Conservation (phyloP, 1,140 invertebrate species). For the Paramacrobiotus metropolitanus region DNA sequence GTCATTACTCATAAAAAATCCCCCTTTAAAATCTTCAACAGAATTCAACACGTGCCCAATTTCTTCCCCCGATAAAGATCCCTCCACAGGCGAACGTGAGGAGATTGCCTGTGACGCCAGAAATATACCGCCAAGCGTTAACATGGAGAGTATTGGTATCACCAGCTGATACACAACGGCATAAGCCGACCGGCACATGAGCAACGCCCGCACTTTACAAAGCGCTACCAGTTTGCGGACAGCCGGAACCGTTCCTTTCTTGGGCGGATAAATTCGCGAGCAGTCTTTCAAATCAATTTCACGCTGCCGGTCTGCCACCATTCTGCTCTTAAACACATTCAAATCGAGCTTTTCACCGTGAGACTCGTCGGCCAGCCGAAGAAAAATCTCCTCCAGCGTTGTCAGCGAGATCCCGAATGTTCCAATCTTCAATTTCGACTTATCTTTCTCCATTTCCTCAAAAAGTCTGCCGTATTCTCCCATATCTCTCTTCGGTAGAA, state of each 20-base stretch:
- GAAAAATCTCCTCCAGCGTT: slow-evolving; percentile 62
- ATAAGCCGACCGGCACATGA: slow-evolving; percentile 12
- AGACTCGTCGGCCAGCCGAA: slow-evolving; percentile 30
- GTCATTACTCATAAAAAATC: too few species aligned
- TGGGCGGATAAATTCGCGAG: not conserved
- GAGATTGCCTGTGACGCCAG: too few species aligned
- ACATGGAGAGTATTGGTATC: slow-evolving; percentile 17
- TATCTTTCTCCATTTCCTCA: slow-evolving; percentile 33
- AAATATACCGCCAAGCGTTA: too few species aligned
- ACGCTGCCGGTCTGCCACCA: not conserved
- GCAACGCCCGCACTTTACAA: slow-evolving; percentile 14
- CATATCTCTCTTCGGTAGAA: slow-evolving; percentile 27
- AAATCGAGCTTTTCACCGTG: too few species aligned
- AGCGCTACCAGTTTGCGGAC: slow-evolving; percentile 13
- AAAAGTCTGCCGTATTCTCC: slow-evolving; percentile 34
- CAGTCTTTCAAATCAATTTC: not conserved
- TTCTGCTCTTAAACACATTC: too few species aligned
- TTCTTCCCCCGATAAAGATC: slow-evolving; percentile 2
- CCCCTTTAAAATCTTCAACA: too few species aligned
- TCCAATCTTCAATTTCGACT: slow-evolving; percentile 34
- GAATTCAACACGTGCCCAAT: slow-evolving; percentile 3
- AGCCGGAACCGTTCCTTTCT: slow-evolving; percentile 7
- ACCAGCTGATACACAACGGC: slow-evolving; percentile 15
- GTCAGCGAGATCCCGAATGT: slow-evolving; percentile 53
- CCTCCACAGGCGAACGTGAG: slow-evolving; percentile 13